A percentile compares a stretch with the other conserved stretches of the same genome.
phyloP scores from a whole-genome alignment of 2,888 invertebrate genomes.

The Molorchus minor region DNA sequence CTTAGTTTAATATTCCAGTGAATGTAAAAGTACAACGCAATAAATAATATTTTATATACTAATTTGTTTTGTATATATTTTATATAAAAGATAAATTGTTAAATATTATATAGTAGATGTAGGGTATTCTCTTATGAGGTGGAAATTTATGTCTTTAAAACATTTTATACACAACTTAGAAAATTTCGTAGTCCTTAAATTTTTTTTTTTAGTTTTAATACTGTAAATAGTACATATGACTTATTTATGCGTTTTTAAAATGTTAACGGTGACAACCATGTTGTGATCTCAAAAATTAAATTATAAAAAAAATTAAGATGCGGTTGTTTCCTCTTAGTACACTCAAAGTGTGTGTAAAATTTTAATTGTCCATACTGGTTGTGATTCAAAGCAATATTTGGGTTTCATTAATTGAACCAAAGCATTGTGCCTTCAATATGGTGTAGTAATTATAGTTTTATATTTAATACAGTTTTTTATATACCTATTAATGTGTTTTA shows the following conservation, averaged over 20 bases:
- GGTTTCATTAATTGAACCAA: conserved; percentile 48
- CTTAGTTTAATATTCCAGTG: conserved; percentile 47
- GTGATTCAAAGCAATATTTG: conserved; percentile 50
- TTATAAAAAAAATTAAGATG: background rate
- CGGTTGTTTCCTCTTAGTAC: conserved; percentile 6
- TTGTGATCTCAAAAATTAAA: conserved; percentile 11
- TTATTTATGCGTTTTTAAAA: background rate
- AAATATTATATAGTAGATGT: conserved; percentile 20
- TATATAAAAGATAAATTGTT: conserved; percentile 30
- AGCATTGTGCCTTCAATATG: conserved; percentile 46
- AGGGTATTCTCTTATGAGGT: conserved; percentile 3
- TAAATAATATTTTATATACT: conserved; percentile 35
- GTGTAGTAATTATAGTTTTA: conserved; percentile 45
- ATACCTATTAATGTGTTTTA: conserved; percentile 21
- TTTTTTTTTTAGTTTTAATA: background rate
- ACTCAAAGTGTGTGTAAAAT: conserved; percentile 8
- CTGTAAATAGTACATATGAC: conserved; percentile 5
- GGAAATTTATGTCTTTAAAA: conserved; percentile 2
- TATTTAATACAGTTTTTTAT: conserved; percentile 43
- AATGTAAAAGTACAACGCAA: conserved; percentile 42
- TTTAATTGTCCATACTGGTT: conserved; percentile 33
- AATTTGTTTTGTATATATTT: conserved; percentile 42
- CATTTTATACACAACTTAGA: too few relatives aligned
- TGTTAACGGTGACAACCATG: background rate
- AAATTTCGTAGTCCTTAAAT: too few relatives aligned